Base-by-base conservation (phyloP, 2,113 vertebrate genomes). In the Oncorhynchus keta region DNA sequence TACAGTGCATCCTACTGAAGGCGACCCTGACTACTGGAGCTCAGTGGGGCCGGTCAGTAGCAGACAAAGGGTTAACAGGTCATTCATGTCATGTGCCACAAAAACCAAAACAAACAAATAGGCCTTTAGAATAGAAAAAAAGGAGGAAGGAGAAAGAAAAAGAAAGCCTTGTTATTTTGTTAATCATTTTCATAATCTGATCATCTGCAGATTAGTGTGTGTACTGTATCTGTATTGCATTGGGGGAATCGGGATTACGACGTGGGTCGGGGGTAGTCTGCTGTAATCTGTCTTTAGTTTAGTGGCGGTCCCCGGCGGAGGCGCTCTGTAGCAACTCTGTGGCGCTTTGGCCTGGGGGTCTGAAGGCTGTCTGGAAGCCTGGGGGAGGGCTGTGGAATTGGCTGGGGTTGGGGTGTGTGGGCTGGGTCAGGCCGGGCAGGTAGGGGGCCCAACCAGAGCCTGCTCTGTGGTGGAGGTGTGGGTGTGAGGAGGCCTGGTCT, bases 241-340 rank as follows among this genome's bases (percentile, higher is more conserved):
- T 45, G 39, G 39, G 39, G 39, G n/a, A n/a, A 45, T 45, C 9
- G 9, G 39, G 8, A 45, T 45, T 84, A 85, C 87, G 84, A 39
- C 72, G 13, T 51, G 61, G 48, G 28, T 77, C 70, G 70, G 85
- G 83, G 74, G 30, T 28, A 13, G 81, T 82, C 84, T 84, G 85
- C 83, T 88, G 87, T 85, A 87, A 88, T 91, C 84, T 86, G 89
- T 92, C 92, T 92, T 95, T 97, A 45, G 39, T 45, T 45, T 45
- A 99, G 89, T 98, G 97, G 94, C 96, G 97, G 95, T 99, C 97
- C 94, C 96, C 95, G 77, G 95, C 94, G 79, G 95, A 93, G 79
- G 97, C 96, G 88, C 96, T 99, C 96, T 99, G 97, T 98, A 99
- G 94, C 95, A 99, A 94, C 95, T 99, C 97, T 97, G 98, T 97